Percentiles rank a stretch among this genome's conserved stretches.
Conservation (phyloP, 2,797 vertebrate species). For the Parauchenoglanis ngamensis region DNA sequence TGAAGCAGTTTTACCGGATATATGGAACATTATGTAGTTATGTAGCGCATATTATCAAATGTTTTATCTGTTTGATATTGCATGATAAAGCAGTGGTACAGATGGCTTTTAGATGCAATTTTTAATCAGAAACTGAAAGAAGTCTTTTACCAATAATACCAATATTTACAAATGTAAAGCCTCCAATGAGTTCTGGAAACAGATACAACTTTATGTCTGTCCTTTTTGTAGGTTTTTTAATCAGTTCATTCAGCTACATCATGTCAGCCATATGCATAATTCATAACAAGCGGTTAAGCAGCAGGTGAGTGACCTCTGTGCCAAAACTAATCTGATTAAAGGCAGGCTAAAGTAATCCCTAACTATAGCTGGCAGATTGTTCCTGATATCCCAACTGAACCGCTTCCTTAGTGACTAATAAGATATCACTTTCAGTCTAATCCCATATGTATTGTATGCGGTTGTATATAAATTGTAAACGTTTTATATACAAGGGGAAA, state of each 20-base stretch:
- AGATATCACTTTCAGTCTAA: background rate
- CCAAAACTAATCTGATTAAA: conserved; percentile 53
- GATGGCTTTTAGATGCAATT: background rate
- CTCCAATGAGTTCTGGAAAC: background rate
- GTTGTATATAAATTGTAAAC: background rate
- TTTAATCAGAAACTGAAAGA: background rate
- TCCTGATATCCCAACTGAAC: conserved; percentile 44
- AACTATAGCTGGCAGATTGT: conserved; percentile 44
- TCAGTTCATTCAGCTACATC: background rate
- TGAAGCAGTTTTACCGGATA: background rate
- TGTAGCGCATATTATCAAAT: background rate
- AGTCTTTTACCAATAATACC: too few species aligned
- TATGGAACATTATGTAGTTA: background rate
- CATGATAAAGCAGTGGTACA: background rate
- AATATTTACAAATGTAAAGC: background rate
- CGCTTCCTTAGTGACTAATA: conserved; percentile 21
- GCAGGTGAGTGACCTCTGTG: conserved; percentile 47
- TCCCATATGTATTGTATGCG: background rate
- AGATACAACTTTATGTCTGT: background rate
- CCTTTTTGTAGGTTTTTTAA: background rate
- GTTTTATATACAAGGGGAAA: background rate
- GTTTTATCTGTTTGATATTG: background rate
- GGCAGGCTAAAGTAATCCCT: conserved; percentile 55
- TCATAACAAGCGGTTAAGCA: conserved; percentile 32
- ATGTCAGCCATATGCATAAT: conserved; percentile 12